Conservation (phyloP, 53 echinoderm and acorn worm species). For the Henricia sp. region DNA sequence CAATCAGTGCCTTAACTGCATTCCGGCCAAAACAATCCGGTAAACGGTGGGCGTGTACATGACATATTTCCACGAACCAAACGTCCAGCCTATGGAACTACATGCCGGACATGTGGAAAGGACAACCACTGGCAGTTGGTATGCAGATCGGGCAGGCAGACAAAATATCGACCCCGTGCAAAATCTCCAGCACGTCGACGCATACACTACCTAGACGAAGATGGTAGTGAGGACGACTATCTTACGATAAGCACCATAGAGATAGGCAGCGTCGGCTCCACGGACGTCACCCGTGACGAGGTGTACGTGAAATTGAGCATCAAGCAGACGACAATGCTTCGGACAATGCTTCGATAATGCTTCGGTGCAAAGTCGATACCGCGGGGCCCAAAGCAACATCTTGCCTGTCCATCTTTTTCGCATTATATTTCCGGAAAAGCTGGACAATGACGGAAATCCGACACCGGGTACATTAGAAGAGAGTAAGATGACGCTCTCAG, state of each 20-base stretch:
- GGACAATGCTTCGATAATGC: background rate
- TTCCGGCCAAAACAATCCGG: background rate
- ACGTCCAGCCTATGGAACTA: conserved; percentile 36
- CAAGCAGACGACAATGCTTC: background rate
- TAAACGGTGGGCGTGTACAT: background rate
- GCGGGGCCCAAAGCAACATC: conserved; percentile 1
- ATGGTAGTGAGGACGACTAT: background rate
- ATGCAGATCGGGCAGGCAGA: conserved; percentile 15
- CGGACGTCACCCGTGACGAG: conserved; percentile 11
- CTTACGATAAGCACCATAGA: conserved; percentile 20
- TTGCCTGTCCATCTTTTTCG: conserved; percentile 26
- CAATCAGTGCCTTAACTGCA: background rate
- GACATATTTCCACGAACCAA: background rate
- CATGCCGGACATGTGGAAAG: conserved; percentile 36
- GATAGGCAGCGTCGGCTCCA: background rate
- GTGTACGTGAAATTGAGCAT: conserved; percentile 19
- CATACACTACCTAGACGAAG: background rate
- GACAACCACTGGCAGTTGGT: conserved; percentile 7
- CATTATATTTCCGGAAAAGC: conserved; percentile 18
- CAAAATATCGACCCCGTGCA: background rate
- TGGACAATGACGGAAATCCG: conserved; percentile 47
- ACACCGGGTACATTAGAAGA: background rate
- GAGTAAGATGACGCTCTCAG: background rate
- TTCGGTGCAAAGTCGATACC: conserved; percentile 40
- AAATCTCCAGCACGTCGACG: no score